Base-by-base conservation (phyloP, 1,140 invertebrate species). In the Meloidogyne hapla region DNA sequence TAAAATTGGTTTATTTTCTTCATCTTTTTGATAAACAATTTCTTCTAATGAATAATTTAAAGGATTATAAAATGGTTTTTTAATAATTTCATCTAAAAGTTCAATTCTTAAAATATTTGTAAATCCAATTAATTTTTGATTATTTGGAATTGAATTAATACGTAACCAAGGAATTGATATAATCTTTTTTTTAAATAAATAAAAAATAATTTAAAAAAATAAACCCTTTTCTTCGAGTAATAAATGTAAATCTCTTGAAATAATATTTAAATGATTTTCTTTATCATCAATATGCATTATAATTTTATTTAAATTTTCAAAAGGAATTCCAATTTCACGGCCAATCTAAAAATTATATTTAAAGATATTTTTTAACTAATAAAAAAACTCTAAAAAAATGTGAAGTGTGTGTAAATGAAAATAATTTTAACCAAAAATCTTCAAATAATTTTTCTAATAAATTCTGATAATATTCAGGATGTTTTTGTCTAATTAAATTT, bases 201-300 rank as follows among this genome's bases (percentile, higher is more conserved):
- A 48, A 15, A 21, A 25, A 74, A 25, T 21, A 56, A 42, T 18
- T 13, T 25, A 28, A 68, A 48, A 15, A 21, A 45, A 28, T 45
- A 75, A n/a, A n/a, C n/a, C 74, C 38, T 69, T 45, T 2, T 75
- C 74, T 1, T 75, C 64, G 42, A 68, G 56, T 9, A 75, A 28
- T 26, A 75, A 48, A 61, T 42, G 12, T 65, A 68, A 21, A 23
- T 40, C 12, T n/a, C 45, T n/a, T 45, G 25, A 26, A 6, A 13
- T 15, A 18, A 75, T 21, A 42, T 75, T 33, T 6, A 1, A 1
- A 28, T 23, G 13, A 40, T 26, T 75, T 23, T 13, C 21, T n/a
- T 15, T 25, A n/a, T 75, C 62, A 38, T 75, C 74, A 25, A 75
- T 26, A 62, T 61, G 74, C 74, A 75, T 75, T 42, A 75, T 62